Evolutionary conservation across 2,888 invertebrate species (phyloP).

Genomic region (Parasteatoda lunata): DNA sequence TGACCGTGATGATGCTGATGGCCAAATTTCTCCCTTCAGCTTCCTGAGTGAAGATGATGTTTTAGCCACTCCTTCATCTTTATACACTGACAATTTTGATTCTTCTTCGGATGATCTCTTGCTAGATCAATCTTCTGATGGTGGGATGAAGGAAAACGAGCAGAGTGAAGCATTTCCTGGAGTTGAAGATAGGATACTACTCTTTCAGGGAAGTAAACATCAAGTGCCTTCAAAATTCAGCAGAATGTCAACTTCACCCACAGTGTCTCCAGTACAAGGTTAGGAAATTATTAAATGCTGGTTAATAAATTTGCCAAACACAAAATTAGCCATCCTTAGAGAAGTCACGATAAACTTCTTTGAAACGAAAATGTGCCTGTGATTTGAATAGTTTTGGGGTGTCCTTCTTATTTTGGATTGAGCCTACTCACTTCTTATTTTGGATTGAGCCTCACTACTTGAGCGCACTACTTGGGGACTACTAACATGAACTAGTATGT

Average conservation of each 20-base stretch:
- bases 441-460: no score
- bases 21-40: conserved; percentile 63
- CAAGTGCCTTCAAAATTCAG: conserved; percentile 62
- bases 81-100: conserved; percentile 56
- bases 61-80: conserved; percentile 54
- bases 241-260: conserved; percentile 65
- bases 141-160: conserved; percentile 42
- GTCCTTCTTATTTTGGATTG: no score
- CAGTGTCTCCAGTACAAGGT: conserved; percentile 63
- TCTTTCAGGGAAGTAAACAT: conserved; percentile 55
- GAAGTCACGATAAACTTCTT: neutral
- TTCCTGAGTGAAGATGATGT: conserved; percentile 63
- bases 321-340: neutral
- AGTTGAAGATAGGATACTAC: conserved; percentile 49
- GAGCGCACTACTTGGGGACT: no score
- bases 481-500: no score
- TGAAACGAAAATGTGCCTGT: no score
- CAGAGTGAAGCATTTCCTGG: conserved; percentile 49
- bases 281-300: neutral
- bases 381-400: no score
- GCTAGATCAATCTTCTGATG: conserved; percentile 46
- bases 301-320: neutral
- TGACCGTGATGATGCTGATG: conserved; percentile 50
- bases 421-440: no score
- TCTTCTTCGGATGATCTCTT: conserved; percentile 64